Evolutionary conservation across 2,113 vertebrate species (phyloP), one percentile per base, ranked within the genome.

Genomic region (Oenanthe oenanthe): DNA sequence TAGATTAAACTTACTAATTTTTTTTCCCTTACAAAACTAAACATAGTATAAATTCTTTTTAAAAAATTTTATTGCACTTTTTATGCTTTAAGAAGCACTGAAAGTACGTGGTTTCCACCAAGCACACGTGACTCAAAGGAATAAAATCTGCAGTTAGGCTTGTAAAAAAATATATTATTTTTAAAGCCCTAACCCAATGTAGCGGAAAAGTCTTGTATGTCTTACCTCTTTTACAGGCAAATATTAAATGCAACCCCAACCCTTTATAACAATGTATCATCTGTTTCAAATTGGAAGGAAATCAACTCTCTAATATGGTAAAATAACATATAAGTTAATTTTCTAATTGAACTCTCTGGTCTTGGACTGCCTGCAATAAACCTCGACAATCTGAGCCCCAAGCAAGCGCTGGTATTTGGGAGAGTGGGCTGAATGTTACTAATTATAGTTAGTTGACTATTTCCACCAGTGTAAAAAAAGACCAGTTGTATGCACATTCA

Each of bases 231-330:
- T 97, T 97, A 97, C 95, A 75, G 54, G 67, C 82, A 20, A 95
- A 96, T 97, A 97, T 97, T 97, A 98, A 97, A 96, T 89, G 87
- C 71, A 97, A 97, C 82, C 91, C 96, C 95, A 97, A 76, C 47
- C 56, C 80, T 88, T 89, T 96, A 93, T 93, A 98, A 98, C 97
- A 98, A 96, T 95, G 88, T 86, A 91, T 95, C 97, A 97, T 97
- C 97, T 97, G 97, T 97, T 97, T 96, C 92, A 96, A 90, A 94
- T 97, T 98, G 98, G 97, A 97, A 97, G 92, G 48, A 96, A 98
- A 97, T 98, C 97, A 98, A 92, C 80, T 96, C 96, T 97, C 50
- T 97, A 97, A 97, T 98, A 97, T 71, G 88, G 97, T 97, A 92
- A 95, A 97, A 97, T 94, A 97, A 97, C 93, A 96, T 95, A 36